A percentile compares a stretch with the other conserved stretches of the same genome.
These are phyloP conservation scores for Cyprichromis sp. DNA, from an alignment of 2,113 vertebrate genomes.

Conservation along the genomic window DNA sequence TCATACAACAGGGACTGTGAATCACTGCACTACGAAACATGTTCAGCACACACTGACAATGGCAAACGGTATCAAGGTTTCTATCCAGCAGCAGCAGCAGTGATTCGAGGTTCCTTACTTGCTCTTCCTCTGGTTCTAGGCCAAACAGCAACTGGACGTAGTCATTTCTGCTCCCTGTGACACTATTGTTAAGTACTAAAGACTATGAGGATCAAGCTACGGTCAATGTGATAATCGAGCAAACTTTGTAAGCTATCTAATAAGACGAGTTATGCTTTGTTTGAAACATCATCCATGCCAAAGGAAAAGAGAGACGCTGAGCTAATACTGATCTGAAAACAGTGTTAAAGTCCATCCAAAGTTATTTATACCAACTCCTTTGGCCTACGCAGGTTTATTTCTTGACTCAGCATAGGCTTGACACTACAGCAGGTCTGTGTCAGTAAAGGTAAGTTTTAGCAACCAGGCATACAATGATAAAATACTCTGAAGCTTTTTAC, in stretches of 20 bases:
- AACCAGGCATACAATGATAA: background rate
- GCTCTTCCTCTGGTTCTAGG: background rate
- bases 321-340: background rate
- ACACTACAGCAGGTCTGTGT: slow-evolving; percentile 34
- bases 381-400: background rate
- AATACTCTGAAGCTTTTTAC: slow-evolving; percentile 34
- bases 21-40: background rate
- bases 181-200: slow-evolving; percentile 3
- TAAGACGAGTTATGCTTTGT: slow-evolving; percentile 16
- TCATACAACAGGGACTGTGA: background rate
- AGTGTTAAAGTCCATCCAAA: slow-evolving; percentile 21
- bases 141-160: background rate
- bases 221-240: slow-evolving; percentile 42
- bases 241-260: slow-evolving; percentile 33
- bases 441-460: slow-evolving; percentile 14
- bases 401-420: background rate
- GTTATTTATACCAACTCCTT: slow-evolving; percentile 15
- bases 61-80: background rate
- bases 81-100: slow-evolving; percentile 28
- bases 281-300: slow-evolving; percentile 51
- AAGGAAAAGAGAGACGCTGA: slow-evolving; percentile 42
- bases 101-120: background rate
- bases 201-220: slow-evolving; percentile 8
- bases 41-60: background rate
- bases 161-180: slow-evolving; percentile 15